Evolutionary conservation across 1,140 invertebrate genomes (phyloP).

Genomic region (Bombus consobrinus): DNA sequence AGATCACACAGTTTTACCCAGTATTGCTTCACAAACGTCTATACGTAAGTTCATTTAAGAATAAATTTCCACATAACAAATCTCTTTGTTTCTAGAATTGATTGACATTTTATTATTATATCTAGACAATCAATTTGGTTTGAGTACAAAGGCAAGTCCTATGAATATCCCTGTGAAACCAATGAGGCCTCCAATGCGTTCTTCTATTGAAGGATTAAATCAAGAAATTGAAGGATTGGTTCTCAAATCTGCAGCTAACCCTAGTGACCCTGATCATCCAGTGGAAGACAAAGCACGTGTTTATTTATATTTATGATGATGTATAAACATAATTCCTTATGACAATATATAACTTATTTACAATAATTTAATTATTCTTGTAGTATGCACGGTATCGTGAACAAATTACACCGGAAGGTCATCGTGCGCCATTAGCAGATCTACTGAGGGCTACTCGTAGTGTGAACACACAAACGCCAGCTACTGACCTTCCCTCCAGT

Average conservation of each 20-base stretch:
- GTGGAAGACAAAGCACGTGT: constrained; percentile 79
- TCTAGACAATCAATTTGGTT: constrained; percentile 80
- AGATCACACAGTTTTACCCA: constrained; percentile 80
- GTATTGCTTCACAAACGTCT: constrained; percentile 81
- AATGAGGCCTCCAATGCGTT: constrained; percentile 87
- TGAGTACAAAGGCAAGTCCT: constrained; percentile 84
- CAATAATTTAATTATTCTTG: constrained; percentile 1
- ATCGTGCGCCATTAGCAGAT: constrained; percentile 91
- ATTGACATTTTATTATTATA: constrained; percentile 33
- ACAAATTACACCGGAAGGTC: constrained; percentile 90
- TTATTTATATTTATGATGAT: not conserved
- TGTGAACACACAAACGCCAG: constrained; percentile 93
- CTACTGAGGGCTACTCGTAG: constrained; percentile 88
- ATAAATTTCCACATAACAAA: not conserved
- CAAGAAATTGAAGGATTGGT: constrained; percentile 92
- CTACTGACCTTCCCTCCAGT: constrained; percentile 83
- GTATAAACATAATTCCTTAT: too few species aligned
- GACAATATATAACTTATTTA: too few species aligned
- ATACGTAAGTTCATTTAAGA: constrained; percentile 70
- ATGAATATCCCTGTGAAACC: constrained; percentile 85
- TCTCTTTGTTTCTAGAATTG: not conserved
- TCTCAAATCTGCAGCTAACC: constrained; percentile 81
- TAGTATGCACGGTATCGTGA: constrained; percentile 82
- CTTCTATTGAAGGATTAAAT: constrained; percentile 92
- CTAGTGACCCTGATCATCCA: constrained; percentile 78